Evolutionary conservation across 2,113 vertebrate genomes (phyloP).

Genomic region (Cyprinodon brontotheroides): DNA sequence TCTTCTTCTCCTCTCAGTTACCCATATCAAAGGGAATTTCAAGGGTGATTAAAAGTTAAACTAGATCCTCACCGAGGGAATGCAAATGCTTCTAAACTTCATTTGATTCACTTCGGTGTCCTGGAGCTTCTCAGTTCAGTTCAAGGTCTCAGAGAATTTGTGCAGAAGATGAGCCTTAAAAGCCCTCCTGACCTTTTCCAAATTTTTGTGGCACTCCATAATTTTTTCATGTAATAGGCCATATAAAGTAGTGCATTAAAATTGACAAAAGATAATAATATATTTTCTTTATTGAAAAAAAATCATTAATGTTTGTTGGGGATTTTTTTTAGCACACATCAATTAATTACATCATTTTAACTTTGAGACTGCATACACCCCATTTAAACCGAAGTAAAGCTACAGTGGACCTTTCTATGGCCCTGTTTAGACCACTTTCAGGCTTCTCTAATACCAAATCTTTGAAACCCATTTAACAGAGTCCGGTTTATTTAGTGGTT

Average conservation of each 20-base stretch:
- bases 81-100: conserved; percentile 23
- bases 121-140: conserved; percentile 8
- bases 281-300: neutral
- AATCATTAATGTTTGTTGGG: too few species aligned
- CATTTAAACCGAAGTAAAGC: too few species aligned
- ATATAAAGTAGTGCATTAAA: neutral
- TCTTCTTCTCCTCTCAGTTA: conserved; percentile 47
- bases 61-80: conserved; percentile 51
- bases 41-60: conserved; percentile 74
- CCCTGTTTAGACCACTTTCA: neutral
- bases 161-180: neutral
- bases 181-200: too few species aligned
- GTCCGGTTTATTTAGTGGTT: too few species aligned
- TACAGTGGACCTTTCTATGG: too few species aligned
- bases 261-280: neutral
- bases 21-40: conserved; percentile 72
- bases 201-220: neutral
- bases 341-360: too few species aligned
- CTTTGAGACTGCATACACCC: too few species aligned
- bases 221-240: neutral
- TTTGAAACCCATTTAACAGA: too few species aligned
- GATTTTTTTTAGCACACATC: too few species aligned
- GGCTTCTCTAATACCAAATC: too few species aligned
- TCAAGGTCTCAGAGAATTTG: neutral
- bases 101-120: conserved; percentile 9